phyloP scores from a whole-genome alignment of 2,797 vertebrate species.

The Scleropages formosus region DNA sequence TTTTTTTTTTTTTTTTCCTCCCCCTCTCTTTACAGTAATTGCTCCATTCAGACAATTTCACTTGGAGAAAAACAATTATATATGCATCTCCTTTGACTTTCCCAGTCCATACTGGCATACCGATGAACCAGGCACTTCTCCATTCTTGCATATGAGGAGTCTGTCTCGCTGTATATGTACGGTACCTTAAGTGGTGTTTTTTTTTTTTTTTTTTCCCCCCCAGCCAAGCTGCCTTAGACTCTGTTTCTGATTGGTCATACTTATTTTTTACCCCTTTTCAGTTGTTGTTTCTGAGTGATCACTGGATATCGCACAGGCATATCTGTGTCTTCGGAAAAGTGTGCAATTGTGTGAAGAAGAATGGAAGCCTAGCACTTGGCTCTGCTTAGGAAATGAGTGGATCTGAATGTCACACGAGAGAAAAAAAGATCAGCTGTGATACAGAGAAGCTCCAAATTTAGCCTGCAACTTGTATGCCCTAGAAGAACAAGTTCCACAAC shows the following conservation, averaged over 20 bases:
- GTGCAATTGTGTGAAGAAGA: too few species aligned
- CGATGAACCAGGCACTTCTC: conserved; percentile 27
- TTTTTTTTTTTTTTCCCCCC: too few species aligned
- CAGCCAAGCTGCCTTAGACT: conserved; percentile 23
- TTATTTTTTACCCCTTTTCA: conserved; percentile 7
- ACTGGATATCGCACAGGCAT: conserved; percentile 1
- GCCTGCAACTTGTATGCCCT: too few species aligned
- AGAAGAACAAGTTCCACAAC: too few species aligned
- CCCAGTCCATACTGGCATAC: conserved; percentile 31
- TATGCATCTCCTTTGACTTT: conserved; percentile 33
- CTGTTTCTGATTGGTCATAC: conserved; percentile 29
- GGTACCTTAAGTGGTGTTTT: too few species aligned
- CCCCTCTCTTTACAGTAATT: conserved; percentile 40
- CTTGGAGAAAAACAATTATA: conserved; percentile 29
- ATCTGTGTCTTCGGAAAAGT: too few species aligned
- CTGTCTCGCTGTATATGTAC: conserved; percentile 18
- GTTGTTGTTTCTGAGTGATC: conserved; percentile 6
- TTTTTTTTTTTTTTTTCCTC: too few species aligned
- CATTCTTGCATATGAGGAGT: conserved; percentile 27
- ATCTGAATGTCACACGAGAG: background rate
- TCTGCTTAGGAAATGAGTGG: background rate
- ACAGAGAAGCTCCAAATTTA: conserved; percentile 25
- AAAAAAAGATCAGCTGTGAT: conserved; percentile 29
- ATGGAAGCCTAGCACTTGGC: too few species aligned
- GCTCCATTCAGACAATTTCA: conserved; percentile 18